phyloP scores from a whole-genome alignment of 2,113 vertebrate genomes.

The Lampris incognitus region DNA sequence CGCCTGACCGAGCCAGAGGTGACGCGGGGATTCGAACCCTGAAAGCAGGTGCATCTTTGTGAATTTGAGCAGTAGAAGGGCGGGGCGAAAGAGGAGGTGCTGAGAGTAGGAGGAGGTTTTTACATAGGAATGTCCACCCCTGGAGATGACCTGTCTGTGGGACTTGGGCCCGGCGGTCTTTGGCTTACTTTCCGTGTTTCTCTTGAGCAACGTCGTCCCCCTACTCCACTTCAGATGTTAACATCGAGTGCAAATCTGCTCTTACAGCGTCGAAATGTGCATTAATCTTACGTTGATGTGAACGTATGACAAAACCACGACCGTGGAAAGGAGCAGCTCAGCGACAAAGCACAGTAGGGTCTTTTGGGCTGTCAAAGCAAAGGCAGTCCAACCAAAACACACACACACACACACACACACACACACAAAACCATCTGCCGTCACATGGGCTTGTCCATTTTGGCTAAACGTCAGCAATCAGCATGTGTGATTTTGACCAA shows the following conservation, averaged over 20 bases:
- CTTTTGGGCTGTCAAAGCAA: constrained; percentile 71
- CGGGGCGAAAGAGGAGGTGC: not conserved
- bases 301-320: no score
- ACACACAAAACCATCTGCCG: constrained; percentile 26
- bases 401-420: constrained; percentile 17
- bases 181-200: no score
- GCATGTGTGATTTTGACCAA: constrained; percentile 20
- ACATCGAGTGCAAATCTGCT: no score
- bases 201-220: no score
- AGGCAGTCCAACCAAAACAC: constrained; percentile 65
- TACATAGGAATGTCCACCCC: not conserved
- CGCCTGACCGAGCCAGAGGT: no score
- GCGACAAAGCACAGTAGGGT: constrained; percentile 71
- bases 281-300: not conserved
- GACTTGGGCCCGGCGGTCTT: not conserved
- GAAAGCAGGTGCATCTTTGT: not conserved
- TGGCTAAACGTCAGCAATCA: constrained; percentile 38
- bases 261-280: not conserved
- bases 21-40: no score
- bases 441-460: constrained; percentile 34
- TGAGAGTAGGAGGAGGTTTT: not conserved
- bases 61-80: constrained; percentile 6
- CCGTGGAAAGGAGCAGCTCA: not conserved
- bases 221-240: no score
- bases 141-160: not conserved